These are phyloP conservation scores for Tokudaia muenninki DNA, from an alignment of 2,797 vertebrate species.

Conservation along the genomic window DNA sequence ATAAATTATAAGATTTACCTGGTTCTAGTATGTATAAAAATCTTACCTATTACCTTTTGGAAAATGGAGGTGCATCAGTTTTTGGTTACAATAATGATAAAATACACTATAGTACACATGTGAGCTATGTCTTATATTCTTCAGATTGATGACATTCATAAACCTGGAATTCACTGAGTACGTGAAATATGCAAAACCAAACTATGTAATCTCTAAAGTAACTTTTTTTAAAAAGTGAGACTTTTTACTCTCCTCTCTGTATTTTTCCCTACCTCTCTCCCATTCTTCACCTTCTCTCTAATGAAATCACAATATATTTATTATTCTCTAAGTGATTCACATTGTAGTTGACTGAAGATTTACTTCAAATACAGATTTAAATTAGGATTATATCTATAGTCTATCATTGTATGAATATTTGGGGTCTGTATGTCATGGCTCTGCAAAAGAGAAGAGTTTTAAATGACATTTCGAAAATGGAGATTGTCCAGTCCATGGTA, in stretches of 20 bases:
- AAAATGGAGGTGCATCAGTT: neutral
- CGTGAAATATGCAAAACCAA: neutral
- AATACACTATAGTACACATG: neutral
- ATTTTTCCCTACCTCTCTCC: rapidly evolving
- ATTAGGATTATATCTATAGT: neutral
- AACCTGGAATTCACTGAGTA: neutral
- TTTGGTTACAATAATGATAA: slow-evolving; percentile 12
- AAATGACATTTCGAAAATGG: neutral
- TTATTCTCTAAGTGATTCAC: neutral
- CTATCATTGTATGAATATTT: neutral
- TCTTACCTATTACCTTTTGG: neutral
- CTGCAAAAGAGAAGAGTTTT: neutral
- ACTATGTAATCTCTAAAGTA: neutral
- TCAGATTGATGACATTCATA: neutral
- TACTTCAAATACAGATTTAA: neutral
- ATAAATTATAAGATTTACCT: neutral
- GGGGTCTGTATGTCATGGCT: neutral
- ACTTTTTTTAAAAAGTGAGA: neutral
- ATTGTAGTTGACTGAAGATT: neutral
- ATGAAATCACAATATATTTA: neutral
- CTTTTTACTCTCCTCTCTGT: neutral
- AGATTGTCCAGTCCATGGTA: neutral
- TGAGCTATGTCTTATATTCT: neutral
- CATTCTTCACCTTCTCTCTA: no score
- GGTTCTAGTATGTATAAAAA: neutral